Evolutionary conservation across 1,140 invertebrate genomes (phyloP).

Genomic region (Pachyrhynchus sulphureomaculatus): DNA sequence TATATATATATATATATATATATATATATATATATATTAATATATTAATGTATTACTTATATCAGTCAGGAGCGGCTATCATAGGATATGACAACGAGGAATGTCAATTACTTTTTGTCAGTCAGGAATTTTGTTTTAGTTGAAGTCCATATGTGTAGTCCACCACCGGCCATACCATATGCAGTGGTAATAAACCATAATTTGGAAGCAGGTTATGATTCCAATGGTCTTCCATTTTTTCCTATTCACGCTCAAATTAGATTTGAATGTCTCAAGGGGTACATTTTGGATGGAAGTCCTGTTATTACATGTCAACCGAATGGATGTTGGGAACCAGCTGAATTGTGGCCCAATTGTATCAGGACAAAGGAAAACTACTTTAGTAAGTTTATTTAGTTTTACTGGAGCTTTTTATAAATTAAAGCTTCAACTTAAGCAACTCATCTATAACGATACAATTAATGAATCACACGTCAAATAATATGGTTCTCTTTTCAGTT

Average conservation of each 20-base stretch:
- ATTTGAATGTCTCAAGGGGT: slow-evolving; percentile 53
- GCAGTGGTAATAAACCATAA: slow-evolving; percentile 24
- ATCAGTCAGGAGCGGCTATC: too few species aligned
- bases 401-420: too few species aligned
- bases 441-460: not conserved
- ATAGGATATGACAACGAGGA: too few species aligned
- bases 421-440: not conserved
- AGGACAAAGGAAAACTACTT: slow-evolving; percentile 31
- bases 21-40: too few species aligned
- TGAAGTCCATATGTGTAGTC: slow-evolving; percentile 34
- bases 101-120: too few species aligned
- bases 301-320: slow-evolving; percentile 49
- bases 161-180: slow-evolving; percentile 38
- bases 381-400: too few species aligned
- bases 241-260: slow-evolving; percentile 49
- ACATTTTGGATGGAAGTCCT: slow-evolving; percentile 49
- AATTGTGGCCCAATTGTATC: slow-evolving; percentile 40
- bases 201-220: slow-evolving; percentile 18
- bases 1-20: too few species aligned
- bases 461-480: not conserved
- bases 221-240: slow-evolving; percentile 24
- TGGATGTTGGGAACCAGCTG: slow-evolving; percentile 54
- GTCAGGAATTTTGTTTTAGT: slow-evolving; percentile 31
- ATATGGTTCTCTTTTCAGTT: too few species aligned
- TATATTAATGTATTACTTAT: too few species aligned